Base-by-base conservation (phyloP, 2,888 invertebrate genomes). In the Bombyx huttoni region DNA sequence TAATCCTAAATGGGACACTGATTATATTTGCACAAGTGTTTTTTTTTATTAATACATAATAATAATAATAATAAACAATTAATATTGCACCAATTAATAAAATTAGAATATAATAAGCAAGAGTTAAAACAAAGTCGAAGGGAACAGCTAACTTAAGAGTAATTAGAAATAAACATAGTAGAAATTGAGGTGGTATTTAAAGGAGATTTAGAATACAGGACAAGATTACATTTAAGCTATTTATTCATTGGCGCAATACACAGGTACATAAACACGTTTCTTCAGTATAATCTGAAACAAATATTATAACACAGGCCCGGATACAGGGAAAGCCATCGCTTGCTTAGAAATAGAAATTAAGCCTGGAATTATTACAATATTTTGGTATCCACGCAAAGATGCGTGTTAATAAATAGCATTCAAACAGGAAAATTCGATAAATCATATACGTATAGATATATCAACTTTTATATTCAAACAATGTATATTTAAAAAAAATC, bases 241-340 rank as follows among this genome's bases (percentile, higher is more conserved):
- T 70, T 73, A 74, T 73, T 77, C 57, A 81, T 80, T 81, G 81
- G 79, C 74, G 79, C 79, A 84, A 81, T 71, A 67, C 56, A 78
- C 83, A 86, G 84, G 87, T 86, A 86, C 85, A 73, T 75, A 67
- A 72, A 76, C 63, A 73, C 68, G 75, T 76, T 75, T 61, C 67
- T 64, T 70, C 64, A 76, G 74, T 75, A 74, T 60, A 68, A 75
- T 69, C 68, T 59, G 62, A 64, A 58, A 63, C 67, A 67, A 63
- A 67, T 60, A 55, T 40, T 7, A 40, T 59, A 58, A 67, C 61
- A 61, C 59, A 78, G 77, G 78, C 78, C 73, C 70, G 64, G 74
- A 63, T 73, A 69, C 73, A 65, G 65, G 68, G 71, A 71, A 80
- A 77, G 78, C 75, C 67, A 59, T 62, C 63, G 65, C 70, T 24